Conservation (phyloP, 2,888 invertebrate species). For the Encarsia formosa region DNA sequence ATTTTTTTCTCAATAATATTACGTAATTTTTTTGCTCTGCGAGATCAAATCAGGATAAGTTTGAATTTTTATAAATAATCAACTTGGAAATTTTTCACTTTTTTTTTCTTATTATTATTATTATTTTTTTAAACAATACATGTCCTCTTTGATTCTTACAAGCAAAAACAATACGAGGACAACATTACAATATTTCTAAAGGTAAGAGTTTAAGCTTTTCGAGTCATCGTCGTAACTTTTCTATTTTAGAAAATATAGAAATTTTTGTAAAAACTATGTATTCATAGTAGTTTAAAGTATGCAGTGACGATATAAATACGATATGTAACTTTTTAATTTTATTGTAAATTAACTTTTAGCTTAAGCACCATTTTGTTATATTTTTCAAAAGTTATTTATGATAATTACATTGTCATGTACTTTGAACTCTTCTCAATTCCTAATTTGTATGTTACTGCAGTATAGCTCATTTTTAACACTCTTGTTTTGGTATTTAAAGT, state of each 20-base stretch:
- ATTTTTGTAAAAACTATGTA: no score
- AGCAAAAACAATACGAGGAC: conserved; percentile 13
- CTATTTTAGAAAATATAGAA: no score
- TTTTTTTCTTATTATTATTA: no score
- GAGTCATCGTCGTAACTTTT: no score
- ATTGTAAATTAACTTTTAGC: no score
- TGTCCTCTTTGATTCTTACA: conserved; percentile 18
- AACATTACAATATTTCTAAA: background rate
- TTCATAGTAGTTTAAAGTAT: no score
- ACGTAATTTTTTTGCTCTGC: conserved; percentile 1
- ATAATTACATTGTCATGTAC: no score
- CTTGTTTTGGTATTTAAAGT: conserved; percentile 9
- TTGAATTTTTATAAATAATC: background rate
- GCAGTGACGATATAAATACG: no score
- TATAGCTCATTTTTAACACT: background rate
- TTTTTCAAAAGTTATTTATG: no score
- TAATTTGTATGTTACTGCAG: background rate
- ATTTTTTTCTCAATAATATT: background rate
- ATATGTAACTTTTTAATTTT: no score
- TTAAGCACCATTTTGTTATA: no score
- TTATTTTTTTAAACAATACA: conserved; percentile 4
- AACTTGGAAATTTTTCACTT: no score
- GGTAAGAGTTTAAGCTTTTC: conserved; percentile 13
- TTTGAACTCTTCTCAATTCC: conserved; percentile 33
- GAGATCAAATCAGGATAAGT: background rate